Base-by-base conservation (phyloP, 2,888 invertebrate species). In the Hemistola chrysoprasaria region DNA sequence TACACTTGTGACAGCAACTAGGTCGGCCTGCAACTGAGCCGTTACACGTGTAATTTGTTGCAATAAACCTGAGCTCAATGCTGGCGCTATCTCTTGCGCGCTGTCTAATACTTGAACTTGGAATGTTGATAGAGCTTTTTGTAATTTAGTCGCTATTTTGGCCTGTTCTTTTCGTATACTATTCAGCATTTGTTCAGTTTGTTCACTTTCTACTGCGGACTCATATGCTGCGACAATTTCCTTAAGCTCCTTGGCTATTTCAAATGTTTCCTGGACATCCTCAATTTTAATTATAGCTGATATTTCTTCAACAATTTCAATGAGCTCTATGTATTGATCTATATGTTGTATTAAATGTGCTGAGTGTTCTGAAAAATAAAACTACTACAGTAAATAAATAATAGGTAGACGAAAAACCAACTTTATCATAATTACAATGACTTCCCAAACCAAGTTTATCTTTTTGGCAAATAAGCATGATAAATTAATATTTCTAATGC, bases 291-390 rank as follows among this genome's bases (percentile, higher is more conserved):
- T 63, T 3, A 73, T 42, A 22, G 73, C 69, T 6, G 73, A 71
- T 40, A 75, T 65, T 68, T 81, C 79, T 62, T 79, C 76, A n/a
- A 80, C 65, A 22, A 71, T 71, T 66, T 82, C 77, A 35, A 78
- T 68, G 4, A 79, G 49, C 51, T 83, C 76, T 41, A 83, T 76
- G 34, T 79, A 82, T 48, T 78, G 70, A 35, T 82, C 74, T 16
- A 85, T 74, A 32, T 77, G 72, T 30, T 73, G 58, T 35, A 77
- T 38, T 5, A 82, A 59, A 11, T 65, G 49, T 11, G 63, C 50
- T 8, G 65, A 40, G 49, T 62, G 58, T 36, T 64, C 83, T 84
- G 75, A 44, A 76, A 82, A 43, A n/a, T n/a, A n/a, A 8, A 21
- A 8, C 6, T 27, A 28, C 7, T 3, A 1, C 8, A n/a, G 3